Percentiles rank a stretch among this genome's conserved stretches.
phyloP scores from a whole-genome alignment of 2,888 invertebrate species.

The Trachelus iudaicus region DNA sequence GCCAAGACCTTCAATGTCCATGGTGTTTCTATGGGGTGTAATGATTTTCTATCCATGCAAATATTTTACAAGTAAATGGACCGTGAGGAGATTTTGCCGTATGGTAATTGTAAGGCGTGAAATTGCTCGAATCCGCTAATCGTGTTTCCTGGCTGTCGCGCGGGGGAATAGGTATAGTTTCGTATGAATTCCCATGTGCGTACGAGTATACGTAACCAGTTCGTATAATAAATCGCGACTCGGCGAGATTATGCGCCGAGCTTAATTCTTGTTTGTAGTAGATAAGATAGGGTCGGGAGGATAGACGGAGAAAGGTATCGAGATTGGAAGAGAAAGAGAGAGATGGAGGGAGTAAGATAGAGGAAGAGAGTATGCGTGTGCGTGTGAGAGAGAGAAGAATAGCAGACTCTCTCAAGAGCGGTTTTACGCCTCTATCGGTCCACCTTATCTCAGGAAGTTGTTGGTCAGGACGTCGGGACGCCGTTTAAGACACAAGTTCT shows the following conservation, averaged over 20 bases:
- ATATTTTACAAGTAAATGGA: no score
- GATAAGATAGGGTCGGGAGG: slow-evolving; percentile 54
- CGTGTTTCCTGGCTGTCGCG: no score
- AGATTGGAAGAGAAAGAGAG: slow-evolving; percentile 13
- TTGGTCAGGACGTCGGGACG: slow-evolving; percentile 55
- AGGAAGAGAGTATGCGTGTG: slow-evolving; percentile 13
- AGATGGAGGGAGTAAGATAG: slow-evolving; percentile 9
- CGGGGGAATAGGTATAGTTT: no score
- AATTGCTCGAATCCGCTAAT: no score
- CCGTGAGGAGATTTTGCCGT: no score
- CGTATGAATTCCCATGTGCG: no score
- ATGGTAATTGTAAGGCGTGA: no score
- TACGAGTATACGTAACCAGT: slow-evolving; percentile 19
- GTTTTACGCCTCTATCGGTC: slow-evolving; percentile 58
- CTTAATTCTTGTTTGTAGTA: slow-evolving; percentile 64
- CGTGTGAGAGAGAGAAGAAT: slow-evolving; percentile 15
- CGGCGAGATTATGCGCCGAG: slow-evolving; percentile 57
- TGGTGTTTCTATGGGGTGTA: no score
- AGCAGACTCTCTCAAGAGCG: slow-evolving; percentile 10
- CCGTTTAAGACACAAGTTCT: slow-evolving; percentile 53
- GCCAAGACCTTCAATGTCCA: background rate
- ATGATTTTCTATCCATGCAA: no score
- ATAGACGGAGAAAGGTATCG: slow-evolving; percentile 8
- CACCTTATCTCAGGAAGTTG: slow-evolving; percentile 63
- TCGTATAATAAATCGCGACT: slow-evolving; percentile 56